A percentile compares a stretch with the other conserved stretches of the same genome.
phyloP scores from a whole-genome alignment of 1,140 invertebrate species.

The Monochamus saltuarius region DNA sequence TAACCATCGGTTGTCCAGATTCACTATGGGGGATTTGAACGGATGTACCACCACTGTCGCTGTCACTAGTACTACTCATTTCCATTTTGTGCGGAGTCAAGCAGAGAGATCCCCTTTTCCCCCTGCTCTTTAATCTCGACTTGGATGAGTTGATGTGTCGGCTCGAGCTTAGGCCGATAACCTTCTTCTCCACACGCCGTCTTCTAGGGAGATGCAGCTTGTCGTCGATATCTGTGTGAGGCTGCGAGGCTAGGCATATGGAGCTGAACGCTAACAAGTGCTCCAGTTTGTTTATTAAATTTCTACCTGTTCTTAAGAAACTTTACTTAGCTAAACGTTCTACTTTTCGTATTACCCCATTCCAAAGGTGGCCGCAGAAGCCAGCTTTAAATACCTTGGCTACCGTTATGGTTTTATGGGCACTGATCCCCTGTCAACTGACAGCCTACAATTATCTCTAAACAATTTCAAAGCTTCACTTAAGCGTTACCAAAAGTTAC shows the following conservation, averaged over 20 bases:
- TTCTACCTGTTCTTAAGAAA: conserved; percentile 30
- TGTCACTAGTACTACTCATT: conserved; percentile 35
- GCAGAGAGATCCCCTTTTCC: conserved; percentile 55
- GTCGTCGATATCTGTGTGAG: background rate
- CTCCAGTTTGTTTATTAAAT: conserved; percentile 41
- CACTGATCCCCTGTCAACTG: background rate
- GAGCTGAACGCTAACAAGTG: conserved; percentile 45
- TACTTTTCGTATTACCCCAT: conserved; percentile 11
- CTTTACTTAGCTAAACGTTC: conserved; percentile 12
- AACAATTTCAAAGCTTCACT: conserved; percentile 13
- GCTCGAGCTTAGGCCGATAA: conserved; percentile 51
- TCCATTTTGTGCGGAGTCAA: conserved; percentile 49
- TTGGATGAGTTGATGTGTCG: conserved; percentile 47
- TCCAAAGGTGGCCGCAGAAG: conserved; percentile 23
- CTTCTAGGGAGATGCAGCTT: conserved; percentile 26
- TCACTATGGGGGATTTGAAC: background rate
- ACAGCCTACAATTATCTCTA: background rate
- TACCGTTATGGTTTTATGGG: conserved; percentile 36
- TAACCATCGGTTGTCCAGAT: background rate
- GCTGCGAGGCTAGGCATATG: conserved; percentile 22
- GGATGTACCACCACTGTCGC: conserved; percentile 22
- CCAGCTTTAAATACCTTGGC: conserved; percentile 45
- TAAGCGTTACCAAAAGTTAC: conserved; percentile 24
- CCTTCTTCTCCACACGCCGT: conserved; percentile 43
- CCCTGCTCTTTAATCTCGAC: conserved; percentile 53